Evolutionary conservation across 2,797 vertebrate species (phyloP), one percentile per base, ranked within the genome.

Genomic region (Urocyon cinereoargenteus): DNA sequence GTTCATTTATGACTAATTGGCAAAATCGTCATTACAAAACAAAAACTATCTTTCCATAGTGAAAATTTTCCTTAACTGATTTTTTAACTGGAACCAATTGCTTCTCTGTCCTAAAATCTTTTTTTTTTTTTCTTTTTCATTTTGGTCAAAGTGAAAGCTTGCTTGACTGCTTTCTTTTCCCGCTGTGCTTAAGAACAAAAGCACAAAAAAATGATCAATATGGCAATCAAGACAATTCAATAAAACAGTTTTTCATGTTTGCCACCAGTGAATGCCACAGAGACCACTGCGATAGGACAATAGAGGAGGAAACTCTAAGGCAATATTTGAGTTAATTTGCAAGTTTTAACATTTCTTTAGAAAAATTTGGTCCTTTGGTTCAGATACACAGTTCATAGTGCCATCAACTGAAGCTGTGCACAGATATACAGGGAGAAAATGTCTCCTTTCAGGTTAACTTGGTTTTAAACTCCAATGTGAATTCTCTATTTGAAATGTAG

Each of bases 401-500:
- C 24, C 64, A 86, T 96, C 79, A 83, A 1, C 19, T 91, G 57
- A 96, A 85, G 68, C 12, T 90, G 31, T 10, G 40, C 26, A 66
- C 40, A 95, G 31, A 90, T 79, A 90, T 1, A 12, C 2, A 93
- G 34, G 21, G n/a, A 94, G 59, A 94, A 92, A 96, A 78, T 92
- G 19, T 73, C 28, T 92, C 73, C 26, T 90, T 94, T 96, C 83
- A 94, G 82, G 90, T 95, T 97, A 96, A 96, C 18, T 40, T 78
- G 59, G 40, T 91, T 97, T 96, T 94, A 96, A 90, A 91, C 61
- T 95, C 55, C 31, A 89, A 36, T 96, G 82, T 93, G 91, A 88
- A 78, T 96, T 97, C 53, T 84, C 62, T 91, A 72, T 96, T 92
- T 96, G 92, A 97, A 97, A 94, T 92, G 95, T 84, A 64, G 78